Base-by-base conservation (phyloP, 2,888 invertebrate genomes). In the Arge pagana region DNA sequence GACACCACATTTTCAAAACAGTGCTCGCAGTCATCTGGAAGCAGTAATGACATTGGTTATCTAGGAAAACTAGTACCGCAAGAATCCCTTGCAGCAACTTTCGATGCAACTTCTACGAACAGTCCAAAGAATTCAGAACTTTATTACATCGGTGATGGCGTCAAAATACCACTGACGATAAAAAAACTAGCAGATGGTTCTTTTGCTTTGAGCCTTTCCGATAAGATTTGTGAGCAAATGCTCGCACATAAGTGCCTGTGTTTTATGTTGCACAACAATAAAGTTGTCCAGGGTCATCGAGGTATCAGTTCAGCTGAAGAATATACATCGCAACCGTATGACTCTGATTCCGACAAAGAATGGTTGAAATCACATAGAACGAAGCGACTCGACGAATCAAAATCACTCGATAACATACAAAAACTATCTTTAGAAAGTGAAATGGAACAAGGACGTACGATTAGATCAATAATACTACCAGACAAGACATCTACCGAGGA, bases 81-180 rank as follows among this genome's bases (percentile, higher is more conserved):
- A 16, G 18, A 48, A 11, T 36, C 15, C 6, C 23, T 53, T 43
- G 36, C 42, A n/a, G n/a, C n/a, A n/a, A n/a, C n/a, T n/a, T n/a
- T n/a, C n/a, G 28, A 11, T 33, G 11, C 16, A 0, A 21, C 35
- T n/a, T 36, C 42, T 33, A 23, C 58, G 2, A 30, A 50, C 2
- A 58, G 58, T 30, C 57, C 67, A 10, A 48, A 31, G 15, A 50
- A 62, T 10, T 60, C 65, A 0, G 62, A 70, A 11, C 45, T 73
- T 8, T 66, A 64, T 23, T 76, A 71, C 41, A 50, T 71, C 4
- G 72, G 68, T 3, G 70, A 73, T 45, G 68, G 67, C 3, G 67
- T 72, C 0, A 66, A 56, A 28, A 54, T 76, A 21, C 75, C 75
- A 0, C 15, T 76, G 31, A 68, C 64, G 6, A 63, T 74, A 39